phyloP scores from a whole-genome alignment of 2,113 vertebrate genomes.

The Parus major region DNA sequence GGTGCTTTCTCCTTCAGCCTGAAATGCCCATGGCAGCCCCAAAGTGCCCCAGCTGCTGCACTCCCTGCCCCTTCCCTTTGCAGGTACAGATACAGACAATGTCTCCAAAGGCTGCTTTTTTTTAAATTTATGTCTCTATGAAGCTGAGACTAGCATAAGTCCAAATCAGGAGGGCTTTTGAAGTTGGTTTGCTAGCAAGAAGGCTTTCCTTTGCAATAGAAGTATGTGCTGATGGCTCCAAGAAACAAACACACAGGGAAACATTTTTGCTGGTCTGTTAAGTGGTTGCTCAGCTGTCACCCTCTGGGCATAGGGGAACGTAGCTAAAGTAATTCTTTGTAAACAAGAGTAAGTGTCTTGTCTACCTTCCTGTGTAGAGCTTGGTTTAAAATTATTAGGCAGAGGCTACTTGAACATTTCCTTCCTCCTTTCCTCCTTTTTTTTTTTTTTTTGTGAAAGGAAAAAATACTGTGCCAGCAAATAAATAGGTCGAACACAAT shows the following conservation, averaged over 20 bases:
- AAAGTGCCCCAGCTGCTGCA: not conserved
- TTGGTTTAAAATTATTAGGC: constrained; percentile 21
- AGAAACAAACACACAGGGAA: not conserved
- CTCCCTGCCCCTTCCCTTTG: not conserved
- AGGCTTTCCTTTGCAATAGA: not conserved
- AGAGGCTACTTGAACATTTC: constrained; percentile 20
- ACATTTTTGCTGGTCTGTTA: not conserved
- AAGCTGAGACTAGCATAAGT: not conserved
- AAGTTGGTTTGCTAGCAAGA: not conserved
- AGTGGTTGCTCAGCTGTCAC: constrained; percentile 26
- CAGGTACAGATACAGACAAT: not conserved
- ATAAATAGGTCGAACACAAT: constrained; percentile 64
- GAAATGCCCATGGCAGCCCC: not conserved
- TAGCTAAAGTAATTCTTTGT: constrained; percentile 12
- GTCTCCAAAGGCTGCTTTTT: not conserved
- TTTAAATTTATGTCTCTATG: rapidly evolving
- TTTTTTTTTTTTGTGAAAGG: not conserved
- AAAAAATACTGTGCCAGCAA: constrained; percentile 7
- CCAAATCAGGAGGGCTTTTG: not conserved
- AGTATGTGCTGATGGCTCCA: not conserved
- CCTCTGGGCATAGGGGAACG: not conserved
- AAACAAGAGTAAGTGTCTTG: not conserved
- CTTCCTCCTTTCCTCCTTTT: not conserved
- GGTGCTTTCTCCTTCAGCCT: not conserved
- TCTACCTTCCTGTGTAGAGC: not conserved